Evolutionary conservation across 2,888 invertebrate species (phyloP).

Genomic region (Phortica magna): DNA sequence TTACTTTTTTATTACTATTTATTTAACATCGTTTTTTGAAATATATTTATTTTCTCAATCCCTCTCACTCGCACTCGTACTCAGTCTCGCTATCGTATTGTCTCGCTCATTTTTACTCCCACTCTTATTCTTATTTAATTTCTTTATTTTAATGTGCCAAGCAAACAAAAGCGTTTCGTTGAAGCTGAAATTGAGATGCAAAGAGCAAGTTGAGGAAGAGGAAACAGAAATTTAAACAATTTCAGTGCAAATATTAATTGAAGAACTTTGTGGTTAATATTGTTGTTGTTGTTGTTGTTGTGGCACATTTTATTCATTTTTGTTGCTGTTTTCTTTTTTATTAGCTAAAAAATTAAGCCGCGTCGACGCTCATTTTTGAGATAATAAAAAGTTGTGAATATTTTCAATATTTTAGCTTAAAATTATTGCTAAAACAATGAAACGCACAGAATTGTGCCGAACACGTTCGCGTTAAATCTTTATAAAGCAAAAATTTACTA

Average conservation of each 20-base stretch:
- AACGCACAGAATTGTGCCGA: too few species aligned
- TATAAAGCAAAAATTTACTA: too few species aligned
- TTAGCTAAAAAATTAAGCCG: too few species aligned
- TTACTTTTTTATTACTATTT: slow-evolving; percentile 19
- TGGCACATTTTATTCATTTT: not conserved
- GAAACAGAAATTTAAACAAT: not conserved
- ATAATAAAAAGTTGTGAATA: too few species aligned
- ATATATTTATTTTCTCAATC: slow-evolving; percentile 15
- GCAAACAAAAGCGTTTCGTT: not conserved
- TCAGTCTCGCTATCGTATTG: slow-evolving; percentile 25
- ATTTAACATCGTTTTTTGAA: slow-evolving; percentile 35
- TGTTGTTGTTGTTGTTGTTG: too few species aligned
- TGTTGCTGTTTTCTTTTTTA: not conserved
- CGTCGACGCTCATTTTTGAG: too few species aligned
- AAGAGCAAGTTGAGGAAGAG: not conserved
- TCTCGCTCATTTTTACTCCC: slow-evolving; percentile 26
- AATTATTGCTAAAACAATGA: too few species aligned
- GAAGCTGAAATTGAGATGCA: not conserved
- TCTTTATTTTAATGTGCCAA: slow-evolving; percentile 62
- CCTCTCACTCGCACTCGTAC: not conserved
- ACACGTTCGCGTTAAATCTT: too few species aligned
- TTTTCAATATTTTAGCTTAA: too few species aligned
- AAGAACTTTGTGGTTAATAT: too few species aligned
- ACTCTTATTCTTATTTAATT: slow-evolving; percentile 55
- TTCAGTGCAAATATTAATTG: not conserved